Conservation (phyloP, 2,113 vertebrate genomes). For the Fukomys damarensis region DNA sequence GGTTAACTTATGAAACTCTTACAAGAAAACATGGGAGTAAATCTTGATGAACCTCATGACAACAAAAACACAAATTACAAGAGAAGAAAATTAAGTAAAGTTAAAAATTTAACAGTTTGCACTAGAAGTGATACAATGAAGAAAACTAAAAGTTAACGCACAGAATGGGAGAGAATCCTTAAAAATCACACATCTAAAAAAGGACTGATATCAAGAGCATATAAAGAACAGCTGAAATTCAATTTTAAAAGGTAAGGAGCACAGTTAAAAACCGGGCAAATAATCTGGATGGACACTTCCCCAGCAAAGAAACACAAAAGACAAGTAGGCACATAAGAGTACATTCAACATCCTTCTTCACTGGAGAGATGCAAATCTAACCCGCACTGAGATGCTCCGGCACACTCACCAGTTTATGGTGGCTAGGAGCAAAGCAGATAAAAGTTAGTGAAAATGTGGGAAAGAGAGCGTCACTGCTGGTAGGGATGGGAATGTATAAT, state of each 20-base stretch:
- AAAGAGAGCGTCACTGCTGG: neutral
- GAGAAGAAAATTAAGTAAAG: neutral
- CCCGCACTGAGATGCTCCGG: neutral
- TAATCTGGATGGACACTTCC: neutral
- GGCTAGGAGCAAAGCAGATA: neutral
- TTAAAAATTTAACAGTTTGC: neutral
- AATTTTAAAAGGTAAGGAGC: neutral
- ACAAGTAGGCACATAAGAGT: neutral
- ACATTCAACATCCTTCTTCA: neutral
- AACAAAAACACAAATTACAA: neutral
- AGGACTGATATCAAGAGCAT: neutral
- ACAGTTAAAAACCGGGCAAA: neutral
- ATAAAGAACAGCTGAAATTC: neutral
- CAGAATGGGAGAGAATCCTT: neutral
- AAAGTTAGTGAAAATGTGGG: neutral
- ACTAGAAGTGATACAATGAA: too few relatives aligned
- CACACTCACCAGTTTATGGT: neutral
- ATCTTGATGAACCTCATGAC: neutral
- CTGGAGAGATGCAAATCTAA: neutral
- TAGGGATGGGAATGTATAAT: neutral
- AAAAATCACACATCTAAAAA: neutral
- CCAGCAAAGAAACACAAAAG: neutral
- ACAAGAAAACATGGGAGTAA: neutral
- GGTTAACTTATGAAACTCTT: neutral
- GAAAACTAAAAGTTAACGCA: neutral